phyloP scores from a whole-genome alignment of 2,113 vertebrate species.

The Hypanus sabinus region DNA sequence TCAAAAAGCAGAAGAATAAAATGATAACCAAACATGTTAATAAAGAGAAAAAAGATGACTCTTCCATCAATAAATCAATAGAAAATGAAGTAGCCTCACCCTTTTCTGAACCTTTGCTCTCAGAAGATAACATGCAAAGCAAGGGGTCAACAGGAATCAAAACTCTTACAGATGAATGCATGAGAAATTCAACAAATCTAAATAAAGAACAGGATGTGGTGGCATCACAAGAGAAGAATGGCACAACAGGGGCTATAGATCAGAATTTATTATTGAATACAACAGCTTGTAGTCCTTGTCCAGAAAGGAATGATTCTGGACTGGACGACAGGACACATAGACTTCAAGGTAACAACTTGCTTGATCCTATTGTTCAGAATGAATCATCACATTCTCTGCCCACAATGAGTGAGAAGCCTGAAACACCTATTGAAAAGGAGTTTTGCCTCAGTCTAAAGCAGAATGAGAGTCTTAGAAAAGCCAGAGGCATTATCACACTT shows the following conservation, averaged over 20 bases:
- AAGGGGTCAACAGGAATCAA: too few relatives aligned
- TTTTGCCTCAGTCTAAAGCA: slow-evolving; percentile 56
- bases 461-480: slow-evolving; percentile 55
- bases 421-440: slow-evolving; percentile 59
- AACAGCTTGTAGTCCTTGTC: slow-evolving; percentile 62
- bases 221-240: slow-evolving; percentile 23
- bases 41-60: background rate
- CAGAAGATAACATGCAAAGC: background rate
- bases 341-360: slow-evolving; percentile 50
- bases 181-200: background rate
- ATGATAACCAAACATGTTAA: background rate
- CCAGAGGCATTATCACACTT: slow-evolving; percentile 53
- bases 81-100: background rate
- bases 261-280: slow-evolving; percentile 52
- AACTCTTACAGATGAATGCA: background rate
- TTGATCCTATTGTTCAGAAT: background rate
- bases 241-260: slow-evolving; percentile 28
- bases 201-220: background rate
- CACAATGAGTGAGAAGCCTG: slow-evolving; percentile 31
- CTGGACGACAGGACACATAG: slow-evolving; percentile 61
- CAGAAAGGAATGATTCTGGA: slow-evolving; percentile 57
- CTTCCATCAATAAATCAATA: background rate
- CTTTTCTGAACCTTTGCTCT: background rate
- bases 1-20: background rate
- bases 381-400: background rate